Evolutionary conservation across 2,113 vertebrate genomes (phyloP).

Genomic region (Raja brachyura): DNA sequence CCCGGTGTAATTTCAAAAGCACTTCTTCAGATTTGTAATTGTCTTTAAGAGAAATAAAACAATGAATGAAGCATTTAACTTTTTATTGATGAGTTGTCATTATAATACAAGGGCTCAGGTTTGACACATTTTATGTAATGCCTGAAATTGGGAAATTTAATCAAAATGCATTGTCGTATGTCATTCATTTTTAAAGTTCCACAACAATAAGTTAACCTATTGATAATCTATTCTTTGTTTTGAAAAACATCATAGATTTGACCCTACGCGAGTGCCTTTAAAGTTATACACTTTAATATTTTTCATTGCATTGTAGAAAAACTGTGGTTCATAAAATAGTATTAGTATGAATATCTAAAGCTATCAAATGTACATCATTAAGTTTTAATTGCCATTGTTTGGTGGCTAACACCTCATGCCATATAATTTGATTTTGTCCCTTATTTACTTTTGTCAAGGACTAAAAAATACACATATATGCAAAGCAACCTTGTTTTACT

Average conservation of each 20-base stretch:
- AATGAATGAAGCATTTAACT: not conserved
- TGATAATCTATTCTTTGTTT: conserved; percentile 54
- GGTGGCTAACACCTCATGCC: not conserved
- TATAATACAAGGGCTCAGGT: not conserved
- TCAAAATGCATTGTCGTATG: not conserved
- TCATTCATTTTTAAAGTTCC: not conserved
- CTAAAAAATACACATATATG: too few relatives aligned
- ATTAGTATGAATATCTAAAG: not conserved
- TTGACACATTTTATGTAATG: not conserved
- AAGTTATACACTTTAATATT: conserved; percentile 16
- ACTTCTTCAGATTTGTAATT: not conserved
- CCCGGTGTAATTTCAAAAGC: conserved; percentile 7
- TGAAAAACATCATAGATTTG: conserved; percentile 42
- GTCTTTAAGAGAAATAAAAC: not conserved
- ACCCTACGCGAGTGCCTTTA: not conserved
- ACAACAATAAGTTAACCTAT: conserved; percentile 40
- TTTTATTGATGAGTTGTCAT: not conserved
- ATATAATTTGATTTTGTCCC: not conserved
- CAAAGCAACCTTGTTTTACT: not conserved
- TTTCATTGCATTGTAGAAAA: not conserved
- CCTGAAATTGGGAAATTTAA: not conserved
- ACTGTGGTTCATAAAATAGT: not conserved
- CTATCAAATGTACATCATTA: not conserved
- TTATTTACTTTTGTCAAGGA: too few relatives aligned
- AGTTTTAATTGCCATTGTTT: not conserved